Conservation (phyloP, 2,888 invertebrate genomes). For the Drosophila paranaensis region DNA sequence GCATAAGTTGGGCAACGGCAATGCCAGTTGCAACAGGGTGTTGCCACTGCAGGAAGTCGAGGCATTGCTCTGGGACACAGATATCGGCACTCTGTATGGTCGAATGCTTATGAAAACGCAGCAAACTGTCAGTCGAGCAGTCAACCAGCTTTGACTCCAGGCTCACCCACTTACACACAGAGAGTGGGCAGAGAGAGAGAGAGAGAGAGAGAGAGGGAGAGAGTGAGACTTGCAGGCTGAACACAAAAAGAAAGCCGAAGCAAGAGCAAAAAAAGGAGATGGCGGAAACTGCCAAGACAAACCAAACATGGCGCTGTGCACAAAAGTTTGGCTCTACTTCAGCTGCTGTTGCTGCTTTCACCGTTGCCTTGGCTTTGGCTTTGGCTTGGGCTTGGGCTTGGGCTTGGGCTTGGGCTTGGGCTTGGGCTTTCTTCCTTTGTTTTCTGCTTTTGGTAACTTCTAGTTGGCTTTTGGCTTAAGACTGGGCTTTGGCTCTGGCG, state of each 20-base stretch:
- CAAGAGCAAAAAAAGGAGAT: conserved; percentile 51
- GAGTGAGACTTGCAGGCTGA: conserved; percentile 12
- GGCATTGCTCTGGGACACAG: not conserved
- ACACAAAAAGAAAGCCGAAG: conserved; percentile 45
- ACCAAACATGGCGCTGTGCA: conserved; percentile 83
- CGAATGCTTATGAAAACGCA: conserved; percentile 35
- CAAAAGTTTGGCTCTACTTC: conserved; percentile 72
- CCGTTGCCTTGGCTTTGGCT: conserved; percentile 16
- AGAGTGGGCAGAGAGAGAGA: conserved; percentile 1
- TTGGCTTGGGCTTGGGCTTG: conserved; percentile 9
- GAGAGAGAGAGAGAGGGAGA: conserved; percentile 7
- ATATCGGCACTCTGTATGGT: conserved; percentile 36
- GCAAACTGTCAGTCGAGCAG: conserved; percentile 32
- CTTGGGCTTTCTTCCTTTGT: conserved; percentile 57
- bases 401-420: conserved; percentile 20
- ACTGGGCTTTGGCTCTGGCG: conserved; percentile 69
- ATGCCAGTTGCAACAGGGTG: conserved; percentile 34
- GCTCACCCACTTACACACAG: conserved; percentile 35
- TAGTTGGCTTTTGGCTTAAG: conserved; percentile 78
- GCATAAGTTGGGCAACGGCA: conserved; percentile 23
- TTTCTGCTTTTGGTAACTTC: conserved; percentile 73
- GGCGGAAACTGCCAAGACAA: conserved; percentile 83
- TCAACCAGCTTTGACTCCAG: conserved; percentile 20
- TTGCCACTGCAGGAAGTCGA: not conserved
- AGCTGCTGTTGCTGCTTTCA: conserved; percentile 31